Evolutionary conservation across 1,140 invertebrate species (phyloP).

Genomic region (Cotesia typhae): DNA sequence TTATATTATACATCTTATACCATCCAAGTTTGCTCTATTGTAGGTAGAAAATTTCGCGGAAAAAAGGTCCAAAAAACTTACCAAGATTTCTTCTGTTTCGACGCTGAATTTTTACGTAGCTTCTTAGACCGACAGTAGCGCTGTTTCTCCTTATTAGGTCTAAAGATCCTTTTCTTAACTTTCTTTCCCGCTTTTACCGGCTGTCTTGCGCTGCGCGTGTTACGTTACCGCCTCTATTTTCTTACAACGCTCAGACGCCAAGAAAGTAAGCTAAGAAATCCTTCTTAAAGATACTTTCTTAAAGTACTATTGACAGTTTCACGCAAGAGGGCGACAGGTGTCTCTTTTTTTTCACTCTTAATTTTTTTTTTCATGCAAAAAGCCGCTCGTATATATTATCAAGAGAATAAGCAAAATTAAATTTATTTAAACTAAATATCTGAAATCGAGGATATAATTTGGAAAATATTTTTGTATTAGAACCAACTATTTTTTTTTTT

Average conservation of each 20-base stretch:
- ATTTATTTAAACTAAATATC: no score
- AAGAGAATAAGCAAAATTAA: no score
- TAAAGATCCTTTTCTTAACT: conserved; percentile 51
- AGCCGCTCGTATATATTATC: no score
- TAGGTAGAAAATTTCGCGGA: conserved; percentile 48
- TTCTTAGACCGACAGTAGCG: conserved; percentile 49
- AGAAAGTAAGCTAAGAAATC: not conserved
- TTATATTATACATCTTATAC: no score
- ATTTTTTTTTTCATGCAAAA: no score
- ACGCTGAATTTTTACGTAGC: conserved; percentile 53
- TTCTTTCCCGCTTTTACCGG: conserved; percentile 55
- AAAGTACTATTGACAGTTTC: conserved; percentile 58
- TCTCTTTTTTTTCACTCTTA: conserved; percentile 30
- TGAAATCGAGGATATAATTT: no score
- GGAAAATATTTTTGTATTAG: no score
- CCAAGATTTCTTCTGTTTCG: conserved; percentile 44
- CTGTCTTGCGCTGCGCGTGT: conserved; percentile 39
- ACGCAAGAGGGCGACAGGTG: conserved; percentile 63
- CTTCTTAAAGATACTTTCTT: conserved; percentile 53
- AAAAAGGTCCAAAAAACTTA: not conserved
- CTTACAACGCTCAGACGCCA: conserved; percentile 45
- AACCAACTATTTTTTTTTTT: no score
- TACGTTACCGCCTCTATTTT: conserved; percentile 60
- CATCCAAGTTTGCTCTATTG: conserved; percentile 54
- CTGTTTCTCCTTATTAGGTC: conserved; percentile 50